Base-by-base conservation (phyloP, 1,140 invertebrate genomes). In the Yoshiicerus persimilis region DNA sequence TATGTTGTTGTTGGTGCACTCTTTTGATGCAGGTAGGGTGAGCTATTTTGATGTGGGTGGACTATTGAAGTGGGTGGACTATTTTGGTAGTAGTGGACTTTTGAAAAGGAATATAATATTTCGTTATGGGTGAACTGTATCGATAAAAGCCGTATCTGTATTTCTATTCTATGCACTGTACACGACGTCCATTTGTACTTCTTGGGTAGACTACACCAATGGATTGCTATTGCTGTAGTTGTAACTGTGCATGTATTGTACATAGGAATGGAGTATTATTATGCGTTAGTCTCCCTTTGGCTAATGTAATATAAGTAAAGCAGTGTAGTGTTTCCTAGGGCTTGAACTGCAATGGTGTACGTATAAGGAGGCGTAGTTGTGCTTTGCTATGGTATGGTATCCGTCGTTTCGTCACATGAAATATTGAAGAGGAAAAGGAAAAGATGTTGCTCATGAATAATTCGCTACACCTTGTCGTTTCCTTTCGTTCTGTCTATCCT, bases 361-460 rank as follows among this genome's bases (percentile, higher is more conserved):
- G 20, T 8, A 38, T 13, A 6, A 39, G n/a, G n/a, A 47, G 39
- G 20, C 16, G 47, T 56, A 56, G 47, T 56, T 56, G 47, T 27
- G 56, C 20, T 16, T 23, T 13, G 47, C 62, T 30, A 56, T 23
- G 36, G 10, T 25, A 30, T 30, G 30, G 10, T 87, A 87, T 90
- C 88, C 86, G 56, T 64, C 86, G 87, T 90, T 90, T 89, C 88
- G 70, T 89, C 88, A 88, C 90, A 90, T 90, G 88, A 90, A 90
- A 90, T 90, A 90, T 90, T 90, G 88, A 90, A 87, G 87, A 88
- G 86, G 88, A 90, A 88, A 88, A 86, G 75, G 84, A 87, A 87
- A 87, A 88, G 75, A 86, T 86, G 70, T 86, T 84, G 38, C 90
- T 90, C 90, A 90, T 90, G 90, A 90, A 90, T 90, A 90, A 90